A percentile compares a stretch with the other conserved stretches of the same genome.
phyloP scores from a whole-genome alignment of 2,888 invertebrate genomes.

The Hemicrepidius hirtus region DNA sequence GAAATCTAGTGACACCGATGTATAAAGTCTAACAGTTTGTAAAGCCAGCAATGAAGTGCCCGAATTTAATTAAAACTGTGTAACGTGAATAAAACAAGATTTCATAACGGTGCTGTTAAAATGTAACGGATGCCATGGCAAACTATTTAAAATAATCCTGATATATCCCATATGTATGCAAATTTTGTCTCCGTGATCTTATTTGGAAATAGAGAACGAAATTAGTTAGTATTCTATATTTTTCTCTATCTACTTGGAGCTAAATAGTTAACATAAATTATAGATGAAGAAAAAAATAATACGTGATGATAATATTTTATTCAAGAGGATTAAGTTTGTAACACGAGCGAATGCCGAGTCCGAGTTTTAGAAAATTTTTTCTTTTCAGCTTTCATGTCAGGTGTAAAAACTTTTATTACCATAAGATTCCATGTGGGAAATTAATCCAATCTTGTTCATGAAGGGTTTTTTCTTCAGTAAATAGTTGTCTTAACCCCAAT shows the following conservation, averaged over 20 bases:
- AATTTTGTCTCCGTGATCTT: constrained; percentile 12
- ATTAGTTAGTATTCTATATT: constrained; percentile 17
- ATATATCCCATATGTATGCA: constrained; percentile 36
- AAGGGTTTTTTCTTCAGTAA: too few relatives aligned
- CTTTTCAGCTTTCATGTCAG: too few relatives aligned
- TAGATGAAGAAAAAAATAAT: background rate
- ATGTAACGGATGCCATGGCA: constrained; percentile 21
- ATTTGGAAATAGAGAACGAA: constrained; percentile 10
- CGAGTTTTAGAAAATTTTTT: too few relatives aligned
- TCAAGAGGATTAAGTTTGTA: too few relatives aligned
- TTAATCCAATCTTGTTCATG: too few relatives aligned
- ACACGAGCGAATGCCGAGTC: too few relatives aligned
- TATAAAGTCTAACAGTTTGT: constrained; percentile 1
- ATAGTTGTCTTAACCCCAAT: too few relatives aligned
- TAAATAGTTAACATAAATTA: constrained; percentile 6
- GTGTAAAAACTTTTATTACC: too few relatives aligned
- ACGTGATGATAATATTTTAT: too few relatives aligned
- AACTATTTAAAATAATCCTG: constrained; percentile 33
- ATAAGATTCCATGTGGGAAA: too few relatives aligned
- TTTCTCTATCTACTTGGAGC: background rate
- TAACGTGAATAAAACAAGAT: constrained; percentile 28
- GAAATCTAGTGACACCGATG: background rate
- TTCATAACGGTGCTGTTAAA: constrained; percentile 20
- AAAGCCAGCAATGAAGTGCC: constrained; percentile 8
- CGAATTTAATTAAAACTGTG: constrained; percentile 19